phyloP scores from a whole-genome alignment of 2,797 vertebrate genomes.

The Sebastes kiyomatsui region DNA sequence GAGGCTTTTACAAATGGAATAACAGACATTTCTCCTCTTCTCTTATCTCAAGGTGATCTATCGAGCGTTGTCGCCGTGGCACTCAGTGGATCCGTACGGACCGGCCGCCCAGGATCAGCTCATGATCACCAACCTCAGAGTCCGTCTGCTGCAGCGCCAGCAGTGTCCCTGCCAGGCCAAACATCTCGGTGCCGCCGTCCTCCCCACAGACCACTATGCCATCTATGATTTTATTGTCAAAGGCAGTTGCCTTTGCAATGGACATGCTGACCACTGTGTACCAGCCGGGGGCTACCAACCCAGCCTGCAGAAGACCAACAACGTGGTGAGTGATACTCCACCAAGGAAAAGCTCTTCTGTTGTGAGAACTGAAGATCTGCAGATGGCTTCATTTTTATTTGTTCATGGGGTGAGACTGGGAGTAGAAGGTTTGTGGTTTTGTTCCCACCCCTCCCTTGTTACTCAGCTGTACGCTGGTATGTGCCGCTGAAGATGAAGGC shows the following conservation, averaged over 20 bases:
- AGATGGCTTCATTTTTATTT: background rate
- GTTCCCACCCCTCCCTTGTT: slow-evolving; percentile 60
- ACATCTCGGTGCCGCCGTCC: slow-evolving; percentile 34
- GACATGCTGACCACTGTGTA: slow-evolving; percentile 92
- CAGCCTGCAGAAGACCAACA: slow-evolving; percentile 63
- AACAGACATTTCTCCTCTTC: background rate
- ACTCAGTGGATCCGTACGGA: slow-evolving; percentile 88
- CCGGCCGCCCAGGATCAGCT: slow-evolving; percentile 85
- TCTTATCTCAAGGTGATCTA: slow-evolving; percentile 89
- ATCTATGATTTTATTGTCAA: slow-evolving; percentile 95
- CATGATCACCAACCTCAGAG: slow-evolving; percentile 92
- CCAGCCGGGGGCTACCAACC: slow-evolving; percentile 81
- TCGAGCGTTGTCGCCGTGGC: slow-evolving; percentile 86
- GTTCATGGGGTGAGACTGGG: slow-evolving; percentile 24
- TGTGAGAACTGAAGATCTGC: background rate
- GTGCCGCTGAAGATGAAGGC: slow-evolving; percentile 29
- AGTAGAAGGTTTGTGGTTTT: slow-evolving; percentile 25
- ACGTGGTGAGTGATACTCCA: slow-evolving; percentile 82
- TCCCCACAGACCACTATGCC: slow-evolving; percentile 83
- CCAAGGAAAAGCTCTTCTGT: background rate
- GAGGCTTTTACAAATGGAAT: background rate
- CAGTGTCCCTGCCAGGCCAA: slow-evolving; percentile 86
- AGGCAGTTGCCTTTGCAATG: slow-evolving; percentile 96
- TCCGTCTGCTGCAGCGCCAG: slow-evolving; percentile 88
- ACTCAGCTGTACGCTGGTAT: slow-evolving; percentile 47